Conservation (phyloP, 2,888 invertebrate genomes). For the Prosopocoilus inquinatus region DNA sequence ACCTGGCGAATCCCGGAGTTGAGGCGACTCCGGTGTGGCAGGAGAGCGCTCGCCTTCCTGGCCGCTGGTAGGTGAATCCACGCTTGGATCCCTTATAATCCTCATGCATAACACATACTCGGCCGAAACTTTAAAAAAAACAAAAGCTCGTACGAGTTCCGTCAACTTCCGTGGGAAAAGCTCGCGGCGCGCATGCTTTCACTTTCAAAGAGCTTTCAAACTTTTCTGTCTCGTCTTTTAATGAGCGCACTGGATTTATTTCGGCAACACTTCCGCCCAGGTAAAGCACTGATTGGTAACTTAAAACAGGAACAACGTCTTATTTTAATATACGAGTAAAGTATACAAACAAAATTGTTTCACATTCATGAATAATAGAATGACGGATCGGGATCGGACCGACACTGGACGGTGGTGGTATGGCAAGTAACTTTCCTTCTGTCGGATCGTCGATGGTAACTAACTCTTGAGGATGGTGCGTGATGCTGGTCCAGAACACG, state of each 20-base stretch:
- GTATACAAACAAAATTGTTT: neutral
- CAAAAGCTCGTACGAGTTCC: neutral
- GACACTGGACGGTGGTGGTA: constrained; percentile 9
- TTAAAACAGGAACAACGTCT: constrained; percentile 10
- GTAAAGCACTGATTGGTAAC: constrained; percentile 7
- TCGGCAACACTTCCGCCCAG: no score
- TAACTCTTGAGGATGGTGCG: constrained; percentile 17
- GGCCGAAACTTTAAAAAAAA: neutral
- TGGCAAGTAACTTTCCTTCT: constrained; percentile 17
- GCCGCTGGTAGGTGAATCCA: constrained; percentile 44
- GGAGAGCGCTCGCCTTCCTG: constrained; percentile 45
- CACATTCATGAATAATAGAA: neutral
- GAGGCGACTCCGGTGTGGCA: constrained; percentile 40
- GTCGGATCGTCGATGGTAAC: constrained; percentile 22
- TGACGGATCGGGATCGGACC: neutral
- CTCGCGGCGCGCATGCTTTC: neutral
- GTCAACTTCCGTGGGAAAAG: neutral
- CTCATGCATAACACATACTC: constrained; percentile 30
- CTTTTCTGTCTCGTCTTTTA: no score
- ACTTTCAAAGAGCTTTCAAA: no score
- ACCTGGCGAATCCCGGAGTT: constrained; percentile 45
- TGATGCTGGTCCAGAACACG: constrained; percentile 31
- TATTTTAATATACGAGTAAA: constrained; percentile 4
- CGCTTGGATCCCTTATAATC: constrained; percentile 38
- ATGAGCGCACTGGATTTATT: no score